Evolutionary conservation across 1,140 invertebrate species (phyloP), one percentile per base, ranked within the genome.

Genomic region (Monomorium pharaonis): DNA sequence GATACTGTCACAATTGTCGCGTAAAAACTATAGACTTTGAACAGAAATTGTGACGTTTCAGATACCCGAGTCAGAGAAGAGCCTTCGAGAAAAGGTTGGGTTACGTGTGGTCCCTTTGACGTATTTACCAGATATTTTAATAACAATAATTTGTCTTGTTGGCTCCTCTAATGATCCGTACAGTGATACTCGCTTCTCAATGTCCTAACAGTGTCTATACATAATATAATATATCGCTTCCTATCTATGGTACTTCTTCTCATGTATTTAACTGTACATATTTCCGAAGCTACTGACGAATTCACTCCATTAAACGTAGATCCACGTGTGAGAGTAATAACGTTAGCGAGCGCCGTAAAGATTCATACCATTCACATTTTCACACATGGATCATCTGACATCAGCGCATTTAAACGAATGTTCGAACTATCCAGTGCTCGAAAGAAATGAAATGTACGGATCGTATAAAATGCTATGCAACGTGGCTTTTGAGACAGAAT

Each of bases 51-150:
- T 95, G 94, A 91, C 92, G 89, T 95, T 95, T 93, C 95, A 95
- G 95, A 95, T 95, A 90, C 94, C 95, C 76, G 92, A 92, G 92
- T 94, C 95, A 94, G 93, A 94, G 94, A 94, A 94, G 94, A 93
- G 91, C 89, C 92, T 95, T 92, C 94, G 92, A 92, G 92, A 94
- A 94, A 95, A 95, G 95, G 94, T 95, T 92, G 94, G 94, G 94
- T 80, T 80, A 92, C 91, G 92, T 93, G 94, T 94, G 93, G 86
- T 92, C 92, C 92, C 89, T 78, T 94, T 95, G 88, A 95, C 92
- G 93, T 94, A 94, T 95, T 95, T 95, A 94, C 90, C 86, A 92
- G 84, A 91, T 83, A 91, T 89, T 93, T 93, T 42, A 92, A 93
- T 93, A 92, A 93, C 88, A 86, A n/a, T n/a, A n/a, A 93, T 89